Evolutionary conservation across 2,797 vertebrate species (phyloP), one percentile per base, ranked within the genome.

Genomic region (Furcifer pardalis): DNA sequence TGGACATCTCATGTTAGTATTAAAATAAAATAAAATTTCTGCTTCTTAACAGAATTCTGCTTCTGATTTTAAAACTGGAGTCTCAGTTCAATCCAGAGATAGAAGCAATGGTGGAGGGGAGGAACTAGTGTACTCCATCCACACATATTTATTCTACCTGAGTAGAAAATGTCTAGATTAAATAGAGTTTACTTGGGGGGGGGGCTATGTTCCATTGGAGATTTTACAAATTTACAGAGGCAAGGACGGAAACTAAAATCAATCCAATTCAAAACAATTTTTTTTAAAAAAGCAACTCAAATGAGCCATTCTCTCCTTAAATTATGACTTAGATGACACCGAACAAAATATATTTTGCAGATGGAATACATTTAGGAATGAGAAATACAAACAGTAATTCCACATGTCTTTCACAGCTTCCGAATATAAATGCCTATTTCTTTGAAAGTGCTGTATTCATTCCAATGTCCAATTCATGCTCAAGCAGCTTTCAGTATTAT

Each of bases 401-500:
- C 80, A 71, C 27, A 68, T 83, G 65, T 82, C 91, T 91, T 93
- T 79, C 52, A 84, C 81, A 88, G n/a, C 77, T 32, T 91, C 71
- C 87, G 7, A 74, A 46, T 59, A 92, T 92, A 92, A 86, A 81
- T 69, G 85, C 49, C 40, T 78, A 84, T 91, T 92, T 66, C 79
- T 89, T 89, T 83, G 82, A 92, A 95, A 93, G 90, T 92, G 87
- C 78, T 87, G 73, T 37, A 86, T 93, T 95, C 60, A 92, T 92
- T 95, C 93, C 89, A 89, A 75, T 82, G 84, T 71, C 77, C 75
- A 78, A 87, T 92, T 93, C 86, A 84, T 77, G 81, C 79, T 89
- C 93, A 90, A 78, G 74, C 72, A 91, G 93, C 82, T 95, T 94
- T 94, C 91, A 93, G 77, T 89, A 92, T 92, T 93, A 92, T 92